Evolutionary conservation across 1,140 invertebrate species (phyloP).

Genomic region (Oreohelix idahoensis): DNA sequence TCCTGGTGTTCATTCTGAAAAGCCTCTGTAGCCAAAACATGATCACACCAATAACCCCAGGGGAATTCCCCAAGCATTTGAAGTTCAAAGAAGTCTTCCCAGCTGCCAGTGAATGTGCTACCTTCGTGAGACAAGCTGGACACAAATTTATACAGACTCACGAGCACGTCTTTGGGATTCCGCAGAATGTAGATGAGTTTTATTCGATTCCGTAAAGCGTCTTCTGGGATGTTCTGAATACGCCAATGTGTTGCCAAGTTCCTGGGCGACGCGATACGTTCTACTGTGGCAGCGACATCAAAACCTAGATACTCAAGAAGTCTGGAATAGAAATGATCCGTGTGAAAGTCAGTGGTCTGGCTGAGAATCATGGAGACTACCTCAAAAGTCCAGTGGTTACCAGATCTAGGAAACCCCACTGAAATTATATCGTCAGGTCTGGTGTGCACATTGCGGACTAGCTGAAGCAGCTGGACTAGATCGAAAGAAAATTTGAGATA

Average conservation of each 20-base stretch:
- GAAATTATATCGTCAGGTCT: constrained; percentile 34
- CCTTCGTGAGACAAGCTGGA: constrained; percentile 6
- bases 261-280: constrained; percentile 39
- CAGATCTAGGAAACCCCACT: constrained; percentile 32
- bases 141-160: constrained; percentile 49
- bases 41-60: constrained; percentile 8
- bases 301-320: constrained; percentile 7
- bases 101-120: neutral
- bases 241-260: constrained; percentile 46
- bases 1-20: neutral
- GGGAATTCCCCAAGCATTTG: constrained; percentile 16
- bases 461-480: neutral
- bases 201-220: constrained; percentile 37
- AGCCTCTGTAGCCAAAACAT: neutral
- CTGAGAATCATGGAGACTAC: constrained; percentile 35
- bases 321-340: constrained; percentile 25
- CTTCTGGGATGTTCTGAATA: constrained; percentile 42
- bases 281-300: neutral
- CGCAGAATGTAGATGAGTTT: constrained; percentile 51
- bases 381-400: constrained; percentile 41
- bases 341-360: constrained; percentile 24
- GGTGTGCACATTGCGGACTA: neutral
- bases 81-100: constrained; percentile 15
- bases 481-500: neutral
- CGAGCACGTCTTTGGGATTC: constrained; percentile 57